Evolutionary conservation across 2,888 invertebrate species (phyloP).

Genomic region (Sycophila texana): DNA sequence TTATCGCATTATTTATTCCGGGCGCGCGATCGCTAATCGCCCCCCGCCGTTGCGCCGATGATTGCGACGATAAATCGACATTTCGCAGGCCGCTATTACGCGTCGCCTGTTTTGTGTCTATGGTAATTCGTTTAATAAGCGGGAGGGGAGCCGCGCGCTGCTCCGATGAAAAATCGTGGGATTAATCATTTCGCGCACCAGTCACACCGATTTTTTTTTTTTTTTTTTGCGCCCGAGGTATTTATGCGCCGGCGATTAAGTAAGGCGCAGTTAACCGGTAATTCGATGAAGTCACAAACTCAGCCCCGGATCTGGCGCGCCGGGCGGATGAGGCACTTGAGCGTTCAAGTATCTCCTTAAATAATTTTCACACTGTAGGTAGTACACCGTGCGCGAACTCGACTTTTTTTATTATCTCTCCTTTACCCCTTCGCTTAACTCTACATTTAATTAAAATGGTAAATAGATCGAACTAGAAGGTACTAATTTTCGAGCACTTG

Average conservation of each 20-base stretch:
- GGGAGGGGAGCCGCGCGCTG: background rate
- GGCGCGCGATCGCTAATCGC: conserved; percentile 47
- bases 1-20: conserved; percentile 54
- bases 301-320: conserved; percentile 2
- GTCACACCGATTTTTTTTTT: conserved; percentile 10
- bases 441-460: conserved; percentile 15
- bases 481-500: conserved; percentile 21
- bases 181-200: conserved; percentile 40
- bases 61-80: conserved; percentile 54
- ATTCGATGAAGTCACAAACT: conserved; percentile 38
- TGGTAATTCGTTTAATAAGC: conserved; percentile 48
- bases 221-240: conserved; percentile 26
- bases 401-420: background rate
- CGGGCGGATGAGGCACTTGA: conserved; percentile 8
- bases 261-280: conserved; percentile 35
- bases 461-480: conserved; percentile 1
- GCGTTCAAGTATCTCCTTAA: conserved; percentile 31
- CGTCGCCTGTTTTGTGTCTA: conserved; percentile 24
- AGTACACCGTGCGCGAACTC: background rate
- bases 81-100: conserved; percentile 36
- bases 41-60: conserved; percentile 16
- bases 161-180: conserved; percentile 40
- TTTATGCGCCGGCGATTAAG: conserved; percentile 41
- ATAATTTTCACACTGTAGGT: conserved; percentile 29
- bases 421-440: background rate